Evolutionary conservation across 2,113 vertebrate species (phyloP).

Genomic region (Leucosticte australis): DNA sequence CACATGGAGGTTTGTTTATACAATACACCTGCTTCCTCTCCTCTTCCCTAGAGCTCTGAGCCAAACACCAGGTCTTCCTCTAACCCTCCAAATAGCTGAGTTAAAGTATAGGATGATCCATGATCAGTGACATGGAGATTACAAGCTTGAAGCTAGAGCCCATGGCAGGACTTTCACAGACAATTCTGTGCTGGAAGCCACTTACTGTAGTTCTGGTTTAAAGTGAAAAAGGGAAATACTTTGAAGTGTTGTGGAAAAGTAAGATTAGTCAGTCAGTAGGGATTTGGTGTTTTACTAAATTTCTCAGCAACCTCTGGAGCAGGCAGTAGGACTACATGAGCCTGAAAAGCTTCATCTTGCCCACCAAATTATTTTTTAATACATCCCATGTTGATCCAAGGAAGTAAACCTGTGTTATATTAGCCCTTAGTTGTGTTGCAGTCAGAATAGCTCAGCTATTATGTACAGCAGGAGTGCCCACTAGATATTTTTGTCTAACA

Average conservation of each 20-base stretch:
- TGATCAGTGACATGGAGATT: background rate
- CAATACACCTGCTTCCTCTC: conserved; percentile 8
- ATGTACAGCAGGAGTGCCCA: background rate
- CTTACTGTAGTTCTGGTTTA: background rate
- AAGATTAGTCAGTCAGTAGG: conserved; percentile 64
- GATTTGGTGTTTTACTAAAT: background rate
- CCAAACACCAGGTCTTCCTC: background rate
- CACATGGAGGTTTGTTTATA: background rate
- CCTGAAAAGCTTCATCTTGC: background rate
- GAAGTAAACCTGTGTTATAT: conserved; percentile 10
- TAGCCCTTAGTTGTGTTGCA: background rate
- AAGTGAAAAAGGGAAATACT: conserved; percentile 31
- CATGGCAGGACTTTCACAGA: background rate
- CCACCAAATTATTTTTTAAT: conserved; percentile 33
- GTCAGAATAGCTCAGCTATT: background rate
- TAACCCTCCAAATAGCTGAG: background rate
- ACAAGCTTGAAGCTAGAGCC: background rate
- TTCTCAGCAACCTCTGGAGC: conserved; percentile 1
- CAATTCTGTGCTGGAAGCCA: background rate
- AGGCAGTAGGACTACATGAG: background rate
- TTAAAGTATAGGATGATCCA: background rate
- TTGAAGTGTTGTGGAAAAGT: conserved; percentile 40
- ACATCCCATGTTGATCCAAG: background rate
- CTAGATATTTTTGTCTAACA: background rate
- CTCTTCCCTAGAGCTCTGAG: background rate